These are phyloP conservation scores for Onychostoma macrolepis DNA, from an alignment of 2,113 vertebrate species.

Conservation along the genomic window DNA sequence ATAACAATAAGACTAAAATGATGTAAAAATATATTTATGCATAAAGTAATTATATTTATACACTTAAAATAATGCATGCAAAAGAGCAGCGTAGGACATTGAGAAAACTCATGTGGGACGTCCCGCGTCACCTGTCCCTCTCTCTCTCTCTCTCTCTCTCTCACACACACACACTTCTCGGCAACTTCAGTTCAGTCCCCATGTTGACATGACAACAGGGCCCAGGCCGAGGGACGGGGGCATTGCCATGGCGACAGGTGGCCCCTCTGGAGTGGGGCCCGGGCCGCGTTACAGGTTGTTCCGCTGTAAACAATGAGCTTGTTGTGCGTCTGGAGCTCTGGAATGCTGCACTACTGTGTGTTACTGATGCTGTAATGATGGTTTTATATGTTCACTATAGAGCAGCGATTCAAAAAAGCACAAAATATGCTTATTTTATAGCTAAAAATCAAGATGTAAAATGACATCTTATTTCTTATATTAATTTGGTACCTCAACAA, in stretches of 20 bases:
- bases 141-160: too few relatives aligned
- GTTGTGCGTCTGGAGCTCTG: constrained; percentile 77
- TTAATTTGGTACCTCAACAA: neutral
- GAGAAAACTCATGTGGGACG: neutral
- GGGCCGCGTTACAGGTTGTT: constrained; percentile 82
- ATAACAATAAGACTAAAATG: too few relatives aligned
- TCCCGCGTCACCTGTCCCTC: neutral
- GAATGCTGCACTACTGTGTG: constrained; percentile 69
- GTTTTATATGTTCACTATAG: too few relatives aligned
- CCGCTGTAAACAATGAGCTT: constrained; percentile 83
- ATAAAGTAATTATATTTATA: too few relatives aligned
- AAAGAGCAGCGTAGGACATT: neutral
- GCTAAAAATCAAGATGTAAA: too few relatives aligned
- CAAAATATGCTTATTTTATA: neutral
- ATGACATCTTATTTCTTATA: neutral
- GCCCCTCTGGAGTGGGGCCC: constrained; percentile 72
- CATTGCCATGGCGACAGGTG: constrained; percentile 71
- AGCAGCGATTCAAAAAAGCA: too few relatives aligned
- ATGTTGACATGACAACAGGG: constrained; percentile 51
- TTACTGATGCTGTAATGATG: too few relatives aligned
- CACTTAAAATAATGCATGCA: neutral
- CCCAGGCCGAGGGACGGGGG: constrained; percentile 63
- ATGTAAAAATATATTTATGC: too few relatives aligned
- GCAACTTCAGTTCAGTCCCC: neutral
- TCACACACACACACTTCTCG: neutral